These are phyloP conservation scores for Murina feae DNA, from an alignment of 2,113 vertebrate species.

Conservation along the genomic window DNA sequence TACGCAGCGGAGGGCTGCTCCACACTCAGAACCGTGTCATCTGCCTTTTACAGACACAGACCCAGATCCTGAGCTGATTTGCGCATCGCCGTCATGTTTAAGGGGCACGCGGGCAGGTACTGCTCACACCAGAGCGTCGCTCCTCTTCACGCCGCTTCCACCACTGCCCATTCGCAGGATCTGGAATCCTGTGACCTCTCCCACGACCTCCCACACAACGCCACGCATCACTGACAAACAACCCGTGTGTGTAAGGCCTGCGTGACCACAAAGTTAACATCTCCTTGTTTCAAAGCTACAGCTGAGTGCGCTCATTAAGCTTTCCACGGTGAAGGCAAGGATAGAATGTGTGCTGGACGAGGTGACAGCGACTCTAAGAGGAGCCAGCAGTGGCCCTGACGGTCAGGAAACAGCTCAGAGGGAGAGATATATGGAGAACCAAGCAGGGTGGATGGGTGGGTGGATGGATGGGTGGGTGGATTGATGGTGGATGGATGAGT, in stretches of 20 bases:
- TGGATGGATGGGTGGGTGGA: background rate
- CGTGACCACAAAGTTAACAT: conserved; percentile 4
- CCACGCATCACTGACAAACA: background rate
- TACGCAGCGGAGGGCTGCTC: background rate
- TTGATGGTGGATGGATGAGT: background rate
- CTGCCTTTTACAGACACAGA: background rate
- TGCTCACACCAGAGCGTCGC: background rate
- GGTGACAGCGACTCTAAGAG: background rate
- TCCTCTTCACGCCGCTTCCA: background rate
- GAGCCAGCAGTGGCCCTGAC: background rate
- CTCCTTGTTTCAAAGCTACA: background rate
- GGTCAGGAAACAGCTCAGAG: background rate
- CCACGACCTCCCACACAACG: background rate
- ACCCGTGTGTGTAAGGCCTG: background rate
- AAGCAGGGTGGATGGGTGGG: background rate
- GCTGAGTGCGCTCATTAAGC: background rate
- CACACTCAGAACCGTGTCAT: background rate
- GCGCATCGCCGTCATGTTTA: background rate
- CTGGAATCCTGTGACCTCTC: background rate
- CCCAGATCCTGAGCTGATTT: background rate
- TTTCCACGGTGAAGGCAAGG: background rate
- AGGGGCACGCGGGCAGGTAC: background rate
- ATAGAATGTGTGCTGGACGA: background rate
- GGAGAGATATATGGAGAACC: background rate
- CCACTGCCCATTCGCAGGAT: background rate